phyloP scores from a whole-genome alignment of 2,113 vertebrate species.

The Hiodon tergisus region DNA sequence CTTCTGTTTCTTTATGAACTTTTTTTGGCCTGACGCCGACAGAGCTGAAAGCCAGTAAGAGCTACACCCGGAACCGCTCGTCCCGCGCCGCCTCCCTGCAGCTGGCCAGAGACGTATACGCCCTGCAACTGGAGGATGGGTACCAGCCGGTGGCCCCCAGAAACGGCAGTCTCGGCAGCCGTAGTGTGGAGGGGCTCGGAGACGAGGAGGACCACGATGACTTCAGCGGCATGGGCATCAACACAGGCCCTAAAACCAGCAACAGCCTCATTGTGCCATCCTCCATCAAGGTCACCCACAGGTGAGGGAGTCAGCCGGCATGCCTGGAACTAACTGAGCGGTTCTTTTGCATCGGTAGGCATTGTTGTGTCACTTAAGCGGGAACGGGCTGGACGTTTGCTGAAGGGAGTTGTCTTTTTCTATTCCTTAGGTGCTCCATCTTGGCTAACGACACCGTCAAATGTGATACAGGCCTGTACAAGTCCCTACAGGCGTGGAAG shows the following conservation, averaged over 20 bases:
- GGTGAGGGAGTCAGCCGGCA: slow-evolving; percentile 57
- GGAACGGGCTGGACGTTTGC: background rate
- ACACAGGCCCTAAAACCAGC: slow-evolving; percentile 45
- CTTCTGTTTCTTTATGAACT: background rate
- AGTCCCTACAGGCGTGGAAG: slow-evolving; percentile 93
- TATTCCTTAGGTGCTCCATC: slow-evolving; percentile 77
- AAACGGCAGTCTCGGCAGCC: slow-evolving; percentile 59
- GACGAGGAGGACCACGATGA: slow-evolving; percentile 66
- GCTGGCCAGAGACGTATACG: slow-evolving; percentile 53
- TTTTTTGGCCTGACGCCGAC: slow-evolving; percentile 2
- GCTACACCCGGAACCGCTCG: slow-evolving; percentile 73
- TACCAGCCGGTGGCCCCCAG: slow-evolving; percentile 49
- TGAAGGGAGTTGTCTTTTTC: background rate
- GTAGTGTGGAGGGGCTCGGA: slow-evolving; percentile 34
- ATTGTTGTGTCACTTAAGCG: background rate
- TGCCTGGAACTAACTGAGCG: slow-evolving; percentile 13
- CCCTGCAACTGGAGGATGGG: slow-evolving; percentile 51
- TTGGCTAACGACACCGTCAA: slow-evolving; percentile 82
- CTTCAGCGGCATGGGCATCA: slow-evolving; percentile 77
- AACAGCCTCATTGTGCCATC: slow-evolving; percentile 57
- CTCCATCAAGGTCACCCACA: slow-evolving; percentile 85
- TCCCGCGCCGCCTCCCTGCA: slow-evolving; percentile 68
- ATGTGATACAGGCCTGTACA: slow-evolving; percentile 83
- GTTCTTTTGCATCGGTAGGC: background rate
- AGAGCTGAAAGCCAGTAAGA: slow-evolving; percentile 80